Evolutionary conservation across 1,140 invertebrate genomes (phyloP), one percentile per base, ranked within the genome.

Genomic region (Chrysopa pallens): DNA sequence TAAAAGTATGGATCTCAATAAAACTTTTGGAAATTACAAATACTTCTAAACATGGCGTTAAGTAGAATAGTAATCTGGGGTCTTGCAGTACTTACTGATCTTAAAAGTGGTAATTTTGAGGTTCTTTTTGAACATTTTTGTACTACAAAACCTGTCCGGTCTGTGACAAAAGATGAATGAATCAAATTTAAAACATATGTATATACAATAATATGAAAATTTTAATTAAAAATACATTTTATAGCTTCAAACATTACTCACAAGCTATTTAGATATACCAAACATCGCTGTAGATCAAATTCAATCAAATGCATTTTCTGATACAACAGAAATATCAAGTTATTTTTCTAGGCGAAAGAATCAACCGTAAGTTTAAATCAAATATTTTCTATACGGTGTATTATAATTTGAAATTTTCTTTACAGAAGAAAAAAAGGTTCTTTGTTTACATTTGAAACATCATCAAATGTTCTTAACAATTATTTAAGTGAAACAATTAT

Each of bases 221-320:
- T 29, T 31, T 43, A 37, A 13, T 39, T 39, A 17, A 44, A 6
- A 35, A 40, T 39, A 40, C 46, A 39, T 49, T 13, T 62, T 69
- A 12, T 53, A 90, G 85, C 57, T 90, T 35, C 83, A 83, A 63
- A 63, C 76, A 13, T 61, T 89, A 27, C 60, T 89, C 12, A 80
- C 78, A 31, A 83, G 89, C 52, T 90, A 90, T 63, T 62, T 91
- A 43, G 82, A 89, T 58, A 79, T 89, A 45, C 74, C 79, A 58
- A 83, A 78, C 58, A 61, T 72, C 36, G 65, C 70, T 28, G 63
- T 67, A 17, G 72, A 76, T 43, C 67, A 68, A 31, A 62, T 72
- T 40, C 68, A 71, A 38, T 69, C 72, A 53, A 57, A 70, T 7
- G 66, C 65, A 39, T 67, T 73, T 46, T 58, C 60, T 45, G 77